Evolutionary conservation across 2,797 vertebrate genomes (phyloP).

Genomic region (Erithacus rubecula): DNA sequence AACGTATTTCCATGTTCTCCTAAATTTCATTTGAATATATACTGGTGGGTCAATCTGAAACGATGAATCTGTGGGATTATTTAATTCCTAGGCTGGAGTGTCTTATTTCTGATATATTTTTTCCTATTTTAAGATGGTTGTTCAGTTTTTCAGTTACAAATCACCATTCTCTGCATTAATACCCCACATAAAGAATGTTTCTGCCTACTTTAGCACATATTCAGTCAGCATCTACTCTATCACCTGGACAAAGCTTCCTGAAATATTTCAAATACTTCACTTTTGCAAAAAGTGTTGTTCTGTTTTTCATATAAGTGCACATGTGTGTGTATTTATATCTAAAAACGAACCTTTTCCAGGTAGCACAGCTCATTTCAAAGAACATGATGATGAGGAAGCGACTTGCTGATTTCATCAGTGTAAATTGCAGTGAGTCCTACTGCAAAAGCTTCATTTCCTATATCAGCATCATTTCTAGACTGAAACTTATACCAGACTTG

Average conservation of each 20-base stretch:
- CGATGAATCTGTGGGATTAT: not conserved
- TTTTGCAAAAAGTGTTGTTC: not conserved
- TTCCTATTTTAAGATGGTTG: not conserved
- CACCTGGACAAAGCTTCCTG: not conserved
- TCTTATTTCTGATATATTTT: not conserved
- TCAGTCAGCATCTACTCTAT: not conserved
- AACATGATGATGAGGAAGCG: not conserved
- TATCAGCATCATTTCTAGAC: not conserved
- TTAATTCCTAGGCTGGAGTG: not conserved
- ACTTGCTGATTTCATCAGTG: not conserved
- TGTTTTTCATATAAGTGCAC: not conserved
- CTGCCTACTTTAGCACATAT: not conserved
- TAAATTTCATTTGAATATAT: not conserved
- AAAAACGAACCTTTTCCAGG: not conserved
- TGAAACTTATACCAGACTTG: not conserved
- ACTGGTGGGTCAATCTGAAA: not conserved
- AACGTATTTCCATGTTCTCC: not conserved
- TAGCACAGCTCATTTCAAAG: not conserved
- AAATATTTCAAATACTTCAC: not conserved
- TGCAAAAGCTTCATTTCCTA: not conserved
- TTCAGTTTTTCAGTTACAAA: not conserved
- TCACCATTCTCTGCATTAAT: not conserved
- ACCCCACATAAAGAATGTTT: not conserved
- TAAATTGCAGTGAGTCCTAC: not conserved
- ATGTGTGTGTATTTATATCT: fast-evolving